These are phyloP conservation scores for Sitta europaea DNA, from an alignment of 2,113 vertebrate genomes.

Conservation along the genomic window DNA sequence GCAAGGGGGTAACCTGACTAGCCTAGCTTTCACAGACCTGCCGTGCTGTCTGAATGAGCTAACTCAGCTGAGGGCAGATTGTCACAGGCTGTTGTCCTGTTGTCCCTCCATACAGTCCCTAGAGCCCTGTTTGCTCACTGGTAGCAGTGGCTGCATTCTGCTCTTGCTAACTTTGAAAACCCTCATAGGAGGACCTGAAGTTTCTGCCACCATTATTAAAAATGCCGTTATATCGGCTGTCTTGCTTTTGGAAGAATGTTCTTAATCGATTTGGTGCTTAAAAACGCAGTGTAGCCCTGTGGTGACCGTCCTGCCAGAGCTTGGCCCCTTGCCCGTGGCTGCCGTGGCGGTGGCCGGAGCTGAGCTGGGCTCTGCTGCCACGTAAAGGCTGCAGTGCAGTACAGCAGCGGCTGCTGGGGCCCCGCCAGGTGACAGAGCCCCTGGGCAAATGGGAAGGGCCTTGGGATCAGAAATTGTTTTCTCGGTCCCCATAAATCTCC, in stretches of 20 bases:
- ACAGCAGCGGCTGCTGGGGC: neutral
- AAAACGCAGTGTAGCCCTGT: neutral
- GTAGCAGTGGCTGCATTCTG: neutral
- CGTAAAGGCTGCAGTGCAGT: neutral
- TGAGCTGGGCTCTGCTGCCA: constrained; percentile 44
- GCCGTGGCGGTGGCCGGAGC: neutral
- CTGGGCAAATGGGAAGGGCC: neutral
- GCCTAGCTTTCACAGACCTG: neutral
- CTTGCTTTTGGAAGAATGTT: neutral
- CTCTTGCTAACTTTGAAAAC: neutral
- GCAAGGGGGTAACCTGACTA: neutral
- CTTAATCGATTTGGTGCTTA: neutral
- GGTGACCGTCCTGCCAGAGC: rapidly evolving
- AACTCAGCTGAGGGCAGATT: neutral
- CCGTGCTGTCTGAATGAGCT: neutral
- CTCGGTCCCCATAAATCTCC: neutral
- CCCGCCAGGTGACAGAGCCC: neutral
- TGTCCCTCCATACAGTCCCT: neutral
- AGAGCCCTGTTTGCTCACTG: neutral
- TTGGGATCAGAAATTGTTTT: neutral
- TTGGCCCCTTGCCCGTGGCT: neutral
- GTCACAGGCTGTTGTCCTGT: rapidly evolving
- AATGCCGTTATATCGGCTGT: neutral
- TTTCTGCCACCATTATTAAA: neutral
- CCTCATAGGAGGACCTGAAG: neutral